These are phyloP conservation scores for Cinclus cinclus DNA, from an alignment of 2,113 vertebrate genomes.

Conservation along the genomic window DNA sequence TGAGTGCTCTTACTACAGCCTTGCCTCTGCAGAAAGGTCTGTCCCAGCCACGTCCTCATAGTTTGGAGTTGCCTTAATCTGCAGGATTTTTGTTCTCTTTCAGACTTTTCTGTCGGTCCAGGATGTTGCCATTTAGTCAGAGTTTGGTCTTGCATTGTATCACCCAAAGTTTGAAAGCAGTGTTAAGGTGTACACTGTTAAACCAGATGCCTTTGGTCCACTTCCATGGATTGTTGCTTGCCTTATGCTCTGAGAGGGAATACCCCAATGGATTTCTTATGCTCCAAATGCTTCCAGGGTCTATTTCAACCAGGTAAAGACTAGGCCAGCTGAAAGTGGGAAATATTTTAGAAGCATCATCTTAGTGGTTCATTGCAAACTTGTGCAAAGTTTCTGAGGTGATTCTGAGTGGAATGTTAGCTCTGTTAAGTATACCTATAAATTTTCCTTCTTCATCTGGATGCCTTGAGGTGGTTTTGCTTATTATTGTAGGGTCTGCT, in stretches of 20 bases:
- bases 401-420: not conserved
- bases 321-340: not conserved
- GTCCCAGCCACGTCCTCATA: not conserved
- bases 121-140: fast-evolving
- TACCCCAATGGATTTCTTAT: not conserved
- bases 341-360: not conserved
- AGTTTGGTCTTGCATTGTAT: not conserved
- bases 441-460: not conserved
- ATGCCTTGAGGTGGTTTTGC: not conserved
- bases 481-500: not conserved
- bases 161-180: not conserved
- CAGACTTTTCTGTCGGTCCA: not conserved
- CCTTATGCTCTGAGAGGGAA: not conserved
- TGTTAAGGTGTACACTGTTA: not conserved
- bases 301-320: not conserved
- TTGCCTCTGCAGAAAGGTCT: not conserved
- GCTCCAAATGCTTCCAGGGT: not conserved
- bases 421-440: not conserved
- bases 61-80: not conserved
- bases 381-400: not conserved
- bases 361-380: not conserved
- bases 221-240: not conserved
- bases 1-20: not conserved
- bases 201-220: not conserved
- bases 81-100: not conserved